Base-by-base conservation (phyloP, 1,140 invertebrate species). In the Bombus picipes region DNA sequence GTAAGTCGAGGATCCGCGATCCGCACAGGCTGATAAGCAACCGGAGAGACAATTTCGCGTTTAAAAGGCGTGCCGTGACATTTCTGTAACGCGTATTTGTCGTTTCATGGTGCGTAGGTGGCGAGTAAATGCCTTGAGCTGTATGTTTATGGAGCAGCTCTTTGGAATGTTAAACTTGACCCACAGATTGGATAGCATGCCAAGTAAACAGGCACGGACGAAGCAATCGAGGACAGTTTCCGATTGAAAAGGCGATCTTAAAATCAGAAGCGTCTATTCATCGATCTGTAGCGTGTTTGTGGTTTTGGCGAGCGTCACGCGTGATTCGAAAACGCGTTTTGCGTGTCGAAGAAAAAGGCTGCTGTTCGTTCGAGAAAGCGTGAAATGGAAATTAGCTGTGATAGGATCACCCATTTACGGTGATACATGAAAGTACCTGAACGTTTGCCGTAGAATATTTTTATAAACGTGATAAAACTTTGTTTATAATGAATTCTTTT, bases 141-240 rank as follows among this genome's bases (percentile, higher is more conserved):
- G 75, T 34, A 74, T 41, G 80, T 41, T 75, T 81, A 65, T 74
- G 84, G 81, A 88, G 76, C 84, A 82, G 62, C 79, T 37, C 75
- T 22, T 59, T 13, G 66, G 89, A 89, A 87, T 87, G 70, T 87
- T 91, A 89, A 91, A 91, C 90, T 91, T 90, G 90, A 90, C 90
- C 89, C 87, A 91, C 75, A 87, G 83, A 91, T 89, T 71, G 83
- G 47, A 87, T 87, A 81, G 88, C 83, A 83, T 89, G 72, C 86
- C 80, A 86, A 83, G 82, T 65, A 39, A 41, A 77, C 57, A 80
- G 72, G 37, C 82, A 18, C 57, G 81, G 41, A 81, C 76, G 68
- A n/a, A 47, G 57, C 83, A 71, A 90, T 78, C 82, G 85, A 83
- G 79, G 86, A 85, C 77, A 41, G 39, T 57, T 59, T 9, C 8